Percentiles rank a stretch among this genome's conserved stretches.
phyloP scores from a whole-genome alignment of 2,113 vertebrate genomes.

The Malurus melanocephalus region DNA sequence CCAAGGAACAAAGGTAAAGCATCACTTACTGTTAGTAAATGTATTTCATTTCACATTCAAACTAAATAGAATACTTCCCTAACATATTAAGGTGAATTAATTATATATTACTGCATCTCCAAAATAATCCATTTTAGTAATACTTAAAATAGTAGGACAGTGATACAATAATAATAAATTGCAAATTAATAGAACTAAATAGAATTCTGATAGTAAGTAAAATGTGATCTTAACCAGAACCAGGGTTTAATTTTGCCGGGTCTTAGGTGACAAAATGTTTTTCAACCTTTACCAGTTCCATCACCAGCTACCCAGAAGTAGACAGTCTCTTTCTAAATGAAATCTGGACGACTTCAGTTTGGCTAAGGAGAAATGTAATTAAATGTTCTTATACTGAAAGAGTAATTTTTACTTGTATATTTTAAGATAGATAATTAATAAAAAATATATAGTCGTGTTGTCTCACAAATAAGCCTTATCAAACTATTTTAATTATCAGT shows the following conservation, averaged over 20 bases:
- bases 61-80: background rate
- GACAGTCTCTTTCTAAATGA: background rate
- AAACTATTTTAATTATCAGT: background rate
- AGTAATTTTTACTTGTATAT: background rate
- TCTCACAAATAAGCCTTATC: background rate
- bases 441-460: background rate
- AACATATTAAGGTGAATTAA: background rate
- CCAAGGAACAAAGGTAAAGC: constrained; percentile 77
- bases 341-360: background rate
- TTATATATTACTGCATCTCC: background rate
- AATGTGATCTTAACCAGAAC: background rate
- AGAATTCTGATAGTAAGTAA: background rate
- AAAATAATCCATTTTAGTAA: background rate
- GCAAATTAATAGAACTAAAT: background rate
- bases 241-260: background rate
- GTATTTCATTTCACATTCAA: background rate
- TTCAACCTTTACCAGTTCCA: background rate
- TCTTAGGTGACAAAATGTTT: background rate
- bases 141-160: background rate
- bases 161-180: background rate
- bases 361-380: background rate
- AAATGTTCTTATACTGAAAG: background rate
- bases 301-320: background rate
- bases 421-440: background rate
- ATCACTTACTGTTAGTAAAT: background rate